These are phyloP conservation scores for Apotomis capreana DNA, from an alignment of 2,888 invertebrate genomes.

Conservation along the genomic window DNA sequence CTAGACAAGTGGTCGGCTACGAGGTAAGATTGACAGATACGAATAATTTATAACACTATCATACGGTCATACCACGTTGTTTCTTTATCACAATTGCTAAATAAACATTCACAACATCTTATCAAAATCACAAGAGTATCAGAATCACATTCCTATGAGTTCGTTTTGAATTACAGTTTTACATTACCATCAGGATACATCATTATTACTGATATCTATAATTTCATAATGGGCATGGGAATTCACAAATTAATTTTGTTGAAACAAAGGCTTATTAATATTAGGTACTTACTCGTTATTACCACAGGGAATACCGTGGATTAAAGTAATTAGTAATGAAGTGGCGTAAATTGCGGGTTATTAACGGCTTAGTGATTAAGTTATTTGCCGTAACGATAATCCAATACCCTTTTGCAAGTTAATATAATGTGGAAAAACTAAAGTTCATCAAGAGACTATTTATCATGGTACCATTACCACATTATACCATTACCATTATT, in stretches of 20 bases:
- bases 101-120: not conserved
- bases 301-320: conserved; percentile 15
- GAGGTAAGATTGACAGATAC: not conserved
- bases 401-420: not conserved
- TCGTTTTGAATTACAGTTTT: not conserved
- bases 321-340: conserved; percentile 18
- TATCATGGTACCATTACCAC: no score
- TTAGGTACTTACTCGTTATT: not conserved
- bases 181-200: not conserved
- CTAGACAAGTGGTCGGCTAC: not conserved
- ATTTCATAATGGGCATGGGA: not conserved
- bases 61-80: not conserved
- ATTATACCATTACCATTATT: no score
- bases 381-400: not conserved
- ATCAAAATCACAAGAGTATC: not conserved
- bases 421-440: not conserved
- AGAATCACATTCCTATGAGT: not conserved
- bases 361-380: conserved; percentile 7
- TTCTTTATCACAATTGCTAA: not conserved
- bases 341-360: conserved; percentile 1
- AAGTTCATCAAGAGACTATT: no score
- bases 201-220: not conserved
- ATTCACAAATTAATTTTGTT: conserved; percentile 9
- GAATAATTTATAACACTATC: not conserved
- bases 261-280: conserved; percentile 11